Base-by-base conservation (phyloP, 2,113 vertebrate species). In the Sebastes fasciatus region DNA sequence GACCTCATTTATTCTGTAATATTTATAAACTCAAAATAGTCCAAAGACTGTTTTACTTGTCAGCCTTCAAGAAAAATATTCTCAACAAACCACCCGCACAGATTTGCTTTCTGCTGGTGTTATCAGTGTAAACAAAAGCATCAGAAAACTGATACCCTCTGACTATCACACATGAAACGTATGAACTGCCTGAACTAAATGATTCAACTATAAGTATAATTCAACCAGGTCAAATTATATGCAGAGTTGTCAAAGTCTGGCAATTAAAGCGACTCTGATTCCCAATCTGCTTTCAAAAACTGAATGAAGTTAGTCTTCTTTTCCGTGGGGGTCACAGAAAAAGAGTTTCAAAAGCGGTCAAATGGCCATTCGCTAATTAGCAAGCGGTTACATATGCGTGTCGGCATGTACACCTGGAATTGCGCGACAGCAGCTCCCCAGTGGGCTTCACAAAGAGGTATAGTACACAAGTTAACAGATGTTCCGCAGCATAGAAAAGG, bases 381-480 rank as follows among this genome's bases (percentile, higher is more conserved):
- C 83, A 83, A 85, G 78, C 78, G 77, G 79, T 23, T 83, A 82
- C 78, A 90, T 77, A 72, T 17, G 75, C 79, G 40, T 81, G 84
- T 80, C 86, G 83, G 86, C 74, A 71, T 82, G 74, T 83, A 71
- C 91, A 91, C 85, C 90, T 92, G 91, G 89, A 86, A 78, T 16
- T 45, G 66, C 46, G 21, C n/a, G 88, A 92, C 91, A 90, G 88
- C 68, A 75, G 70, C 74, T 92, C 92, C 91, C 93, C n/a, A 21
- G 90, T 74, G 92, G 80, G 78, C 60, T 84, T 87, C 64, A 73
- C 83, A 89, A 75, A 87, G 74, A 84, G 48, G 57, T 83, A 84
- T 86, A 80, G 84, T 81, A 92, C 90, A 91, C 89, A 87, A 84
- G 90, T 86, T 77, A 94, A 88, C 93, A 93, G 89, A 90, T 93